Base-by-base conservation (phyloP, 2,113 vertebrate species). In the Coturnix japonica region DNA sequence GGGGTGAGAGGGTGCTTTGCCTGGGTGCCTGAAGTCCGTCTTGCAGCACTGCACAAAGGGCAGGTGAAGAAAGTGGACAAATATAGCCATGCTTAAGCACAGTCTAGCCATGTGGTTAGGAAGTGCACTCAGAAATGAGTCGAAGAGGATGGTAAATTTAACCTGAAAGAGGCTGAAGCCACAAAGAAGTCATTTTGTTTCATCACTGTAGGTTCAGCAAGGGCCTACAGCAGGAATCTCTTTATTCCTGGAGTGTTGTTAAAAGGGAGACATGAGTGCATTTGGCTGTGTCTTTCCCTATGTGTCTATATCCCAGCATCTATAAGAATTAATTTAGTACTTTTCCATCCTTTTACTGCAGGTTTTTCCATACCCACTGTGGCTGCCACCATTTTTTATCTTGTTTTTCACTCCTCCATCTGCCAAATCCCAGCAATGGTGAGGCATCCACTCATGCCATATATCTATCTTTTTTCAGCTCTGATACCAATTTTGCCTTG, bases 1-100 rank as follows among this genome's bases (percentile, higher is more conserved):
- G 41, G 21, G 6, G n/a, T 74, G 10, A 65, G 0, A 0, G 13
- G 2, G 7, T 77, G 30, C 22, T 31, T 9, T 16, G 9, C 41
- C 9, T 20, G 11, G 15, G 17, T 59, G 22, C 17, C 25, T 67
- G 41, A 39, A 23, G 28, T 49, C 53, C 33, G 17, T 31, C n/a
- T 31, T 74, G n/a, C 2, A 2, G 41, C 37, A 25, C 66, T 14
- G n/a, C 0, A 1, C n/a, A 31, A 70, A 70, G 31, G 13, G 17
- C 10, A 46, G 28, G 12, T 21, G 41, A 77, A n/a, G 20, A 46
- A 67, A 30, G 23, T n/a, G 33, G 59, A 33, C 33, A 35, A 61
- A 23, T n/a, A 61, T 39, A 31, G 22, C 25, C 31, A 22, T 2
- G 6, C 33, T 31, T 26, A n/a, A 20, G 15, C 21, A 30, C 31